Evolutionary conservation across 1,140 invertebrate species (phyloP).

Genomic region (Drosophila ambigua): DNA sequence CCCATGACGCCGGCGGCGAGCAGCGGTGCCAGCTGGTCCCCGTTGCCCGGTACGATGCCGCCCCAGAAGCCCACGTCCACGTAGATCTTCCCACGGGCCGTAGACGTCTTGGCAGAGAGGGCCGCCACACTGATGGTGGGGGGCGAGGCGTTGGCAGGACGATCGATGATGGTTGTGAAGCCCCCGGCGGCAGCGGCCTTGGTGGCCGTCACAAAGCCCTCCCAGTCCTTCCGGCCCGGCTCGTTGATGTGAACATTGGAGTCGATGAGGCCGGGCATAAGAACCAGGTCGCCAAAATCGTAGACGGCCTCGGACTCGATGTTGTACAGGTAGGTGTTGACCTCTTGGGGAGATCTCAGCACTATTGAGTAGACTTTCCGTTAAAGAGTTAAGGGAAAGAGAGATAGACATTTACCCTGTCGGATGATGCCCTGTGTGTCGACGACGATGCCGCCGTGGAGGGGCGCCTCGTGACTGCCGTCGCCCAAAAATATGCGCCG

Average conservation of each 20-base stretch:
- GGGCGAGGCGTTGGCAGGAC: slow-evolving; percentile 90
- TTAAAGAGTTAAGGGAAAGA: neutral
- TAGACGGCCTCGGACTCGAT: slow-evolving; percentile 83
- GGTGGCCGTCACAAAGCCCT: slow-evolving; percentile 89
- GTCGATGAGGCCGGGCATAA: slow-evolving; percentile 94
- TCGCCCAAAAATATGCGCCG: slow-evolving; percentile 75
- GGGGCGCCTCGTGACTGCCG: slow-evolving; percentile 43
- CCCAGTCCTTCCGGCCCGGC: slow-evolving; percentile 90
- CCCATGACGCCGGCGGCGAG: slow-evolving; percentile 88
- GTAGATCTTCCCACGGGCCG: slow-evolving; percentile 86
- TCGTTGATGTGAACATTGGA: slow-evolving; percentile 95
- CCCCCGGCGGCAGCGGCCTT: slow-evolving; percentile 89
- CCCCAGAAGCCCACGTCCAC: slow-evolving; percentile 92
- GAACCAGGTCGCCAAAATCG: slow-evolving; percentile 86
- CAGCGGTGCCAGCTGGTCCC: slow-evolving; percentile 85
- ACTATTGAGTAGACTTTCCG: slow-evolving; percentile 38
- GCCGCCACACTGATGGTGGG: slow-evolving; percentile 87
- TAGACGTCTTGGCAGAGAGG: slow-evolving; percentile 86
- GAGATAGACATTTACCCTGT: slow-evolving; percentile 32
- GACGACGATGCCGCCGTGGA: slow-evolving; percentile 79
- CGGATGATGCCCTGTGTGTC: slow-evolving; percentile 75
- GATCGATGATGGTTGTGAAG: slow-evolving; percentile 90
- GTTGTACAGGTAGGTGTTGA: slow-evolving; percentile 79
- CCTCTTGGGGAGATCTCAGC: slow-evolving; percentile 64
- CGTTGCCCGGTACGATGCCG: slow-evolving; percentile 87